These are phyloP conservation scores for Zoanthus sociatus DNA, from an alignment of 92 coral and sea anemone species.

Conservation along the genomic window DNA sequence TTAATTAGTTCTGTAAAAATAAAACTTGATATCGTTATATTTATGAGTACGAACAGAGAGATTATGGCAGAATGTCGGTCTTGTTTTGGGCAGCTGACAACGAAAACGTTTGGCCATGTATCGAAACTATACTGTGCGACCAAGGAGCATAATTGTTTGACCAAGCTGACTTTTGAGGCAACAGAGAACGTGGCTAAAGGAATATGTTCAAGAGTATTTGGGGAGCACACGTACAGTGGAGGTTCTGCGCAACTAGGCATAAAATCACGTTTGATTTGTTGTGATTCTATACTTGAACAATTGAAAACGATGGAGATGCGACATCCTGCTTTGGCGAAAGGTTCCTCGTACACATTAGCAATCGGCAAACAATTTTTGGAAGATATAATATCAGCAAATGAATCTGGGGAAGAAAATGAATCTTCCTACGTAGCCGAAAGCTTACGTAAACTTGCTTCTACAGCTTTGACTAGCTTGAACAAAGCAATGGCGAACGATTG, in stretches of 20 bases:
- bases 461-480: neutral
- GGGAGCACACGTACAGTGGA: neutral
- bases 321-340: conserved; percentile 15
- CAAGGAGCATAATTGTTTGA: conserved; percentile 20
- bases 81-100: neutral
- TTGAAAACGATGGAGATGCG: neutral
- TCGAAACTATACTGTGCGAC: conserved; percentile 19
- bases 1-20: too few species aligned
- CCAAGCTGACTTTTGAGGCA: conserved; percentile 25
- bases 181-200: conserved; percentile 33
- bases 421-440: neutral
- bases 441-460: neutral
- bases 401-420: neutral
- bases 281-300: conserved; percentile 18
- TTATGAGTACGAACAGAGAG: neutral
- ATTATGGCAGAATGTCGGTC: conserved; percentile 7
- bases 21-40: too few species aligned
- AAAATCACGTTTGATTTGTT: neutral
- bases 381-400: conserved; percentile 4
- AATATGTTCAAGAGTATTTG: conserved; percentile 12
- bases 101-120: conserved; percentile 8
- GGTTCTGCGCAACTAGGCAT: neutral
- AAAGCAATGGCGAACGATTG: conserved; percentile 1
- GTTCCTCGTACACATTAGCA: conserved; percentile 35
- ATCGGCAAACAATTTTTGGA: conserved; percentile 32